These are phyloP conservation scores for Elachura formosa DNA, from an alignment of 2,113 vertebrate species.

Conservation along the genomic window DNA sequence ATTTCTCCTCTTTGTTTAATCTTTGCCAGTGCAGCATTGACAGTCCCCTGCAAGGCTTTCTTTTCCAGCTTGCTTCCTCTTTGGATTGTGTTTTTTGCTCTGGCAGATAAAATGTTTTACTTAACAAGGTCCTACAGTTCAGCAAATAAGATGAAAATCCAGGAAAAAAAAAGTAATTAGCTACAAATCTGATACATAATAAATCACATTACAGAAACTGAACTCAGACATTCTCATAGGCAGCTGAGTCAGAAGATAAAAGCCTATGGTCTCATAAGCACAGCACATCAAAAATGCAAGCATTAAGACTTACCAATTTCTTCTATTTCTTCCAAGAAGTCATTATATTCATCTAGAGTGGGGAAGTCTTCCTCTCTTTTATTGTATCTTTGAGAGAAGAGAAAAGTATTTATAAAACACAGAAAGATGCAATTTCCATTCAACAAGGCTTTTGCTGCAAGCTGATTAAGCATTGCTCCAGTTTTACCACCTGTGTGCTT, in stretches of 20 bases:
- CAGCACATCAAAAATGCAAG: constrained; percentile 33
- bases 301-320: constrained; percentile 85
- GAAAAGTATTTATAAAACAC: background rate
- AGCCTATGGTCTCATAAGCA: background rate
- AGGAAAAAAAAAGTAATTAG: background rate
- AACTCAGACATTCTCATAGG: background rate
- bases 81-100: background rate
- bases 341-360: constrained; percentile 88
- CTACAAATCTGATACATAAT: constrained; percentile 28
- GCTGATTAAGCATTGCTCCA: background rate
- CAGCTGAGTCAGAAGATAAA: constrained; percentile 45
- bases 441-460: background rate
- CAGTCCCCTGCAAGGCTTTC: background rate
- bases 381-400: constrained; percentile 86
- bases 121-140: background rate
- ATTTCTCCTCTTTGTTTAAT: constrained; percentile 40
- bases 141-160: constrained; percentile 36
- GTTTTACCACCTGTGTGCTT: background rate
- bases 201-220: constrained; percentile 37
- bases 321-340: constrained; percentile 95
- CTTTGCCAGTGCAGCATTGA: background rate
- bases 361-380: constrained; percentile 94
- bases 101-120: constrained; percentile 38
- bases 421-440: background rate
- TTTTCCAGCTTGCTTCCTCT: constrained; percentile 2